These are phyloP conservation scores for Nebria ingens DNA, from an alignment of 1,140 invertebrate species.

Conservation along the genomic window DNA sequence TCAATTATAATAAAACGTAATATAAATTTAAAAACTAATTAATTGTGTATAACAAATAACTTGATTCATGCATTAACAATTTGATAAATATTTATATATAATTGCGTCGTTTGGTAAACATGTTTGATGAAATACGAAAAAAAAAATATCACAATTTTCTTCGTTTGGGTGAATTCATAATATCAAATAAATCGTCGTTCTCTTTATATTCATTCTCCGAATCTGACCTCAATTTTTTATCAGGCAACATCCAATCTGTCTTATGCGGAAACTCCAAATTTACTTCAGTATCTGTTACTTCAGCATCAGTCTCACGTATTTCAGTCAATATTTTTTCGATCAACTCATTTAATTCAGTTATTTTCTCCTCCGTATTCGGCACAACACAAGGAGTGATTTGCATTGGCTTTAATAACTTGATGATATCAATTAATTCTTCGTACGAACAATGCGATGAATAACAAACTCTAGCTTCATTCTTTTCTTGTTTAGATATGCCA, in stretches of 20 bases:
- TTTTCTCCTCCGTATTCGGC: constrained; percentile 16
- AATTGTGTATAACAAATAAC: too few relatives aligned
- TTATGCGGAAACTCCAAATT: neutral
- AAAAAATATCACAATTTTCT: neutral
- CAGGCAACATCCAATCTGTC: neutral
- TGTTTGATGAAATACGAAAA: too few relatives aligned
- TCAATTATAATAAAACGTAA: too few relatives aligned
- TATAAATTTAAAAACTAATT: too few relatives aligned
- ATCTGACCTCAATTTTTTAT: too few relatives aligned
- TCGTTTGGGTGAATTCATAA: neutral
- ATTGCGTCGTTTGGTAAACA: too few relatives aligned
- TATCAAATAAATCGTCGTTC: neutral
- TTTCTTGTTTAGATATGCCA: constrained; percentile 28
- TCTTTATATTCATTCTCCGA: constrained; percentile 7
- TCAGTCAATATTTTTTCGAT: constrained; percentile 23
- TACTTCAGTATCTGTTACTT: neutral
- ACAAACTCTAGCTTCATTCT: constrained; percentile 39
- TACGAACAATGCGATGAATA: constrained; percentile 54
- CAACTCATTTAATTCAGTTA: constrained; percentile 19
- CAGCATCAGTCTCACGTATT: neutral
- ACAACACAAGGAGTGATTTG: constrained; percentile 41
- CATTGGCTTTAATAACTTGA: constrained; percentile 42
- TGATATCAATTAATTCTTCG: constrained; percentile 41
- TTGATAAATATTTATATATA: too few relatives aligned
- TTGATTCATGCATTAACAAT: too few relatives aligned